Evolutionary conservation across 2,797 vertebrate species (phyloP).

Genomic region (Etheostoma perlongum): DNA sequence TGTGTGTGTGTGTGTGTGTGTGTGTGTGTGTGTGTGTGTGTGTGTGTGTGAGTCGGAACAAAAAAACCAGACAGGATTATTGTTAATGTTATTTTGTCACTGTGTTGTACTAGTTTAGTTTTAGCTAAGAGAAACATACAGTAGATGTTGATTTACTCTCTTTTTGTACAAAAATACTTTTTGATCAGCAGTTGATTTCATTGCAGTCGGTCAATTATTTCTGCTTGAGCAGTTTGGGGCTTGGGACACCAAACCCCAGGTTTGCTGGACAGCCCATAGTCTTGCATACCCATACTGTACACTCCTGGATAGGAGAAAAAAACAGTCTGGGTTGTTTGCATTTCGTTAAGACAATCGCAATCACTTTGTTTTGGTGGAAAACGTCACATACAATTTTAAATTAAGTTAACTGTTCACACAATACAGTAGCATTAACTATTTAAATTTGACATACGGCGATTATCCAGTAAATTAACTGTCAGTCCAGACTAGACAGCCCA

Average conservation of each 20-base stretch:
- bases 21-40: not conserved
- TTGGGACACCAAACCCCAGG: no score
- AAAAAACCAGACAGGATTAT: not conserved
- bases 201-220: not conserved
- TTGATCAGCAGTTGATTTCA: not conserved
- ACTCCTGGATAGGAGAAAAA: no score
- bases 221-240: not conserved
- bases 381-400: no score
- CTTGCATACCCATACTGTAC: no score
- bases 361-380: no score
- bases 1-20: constrained; percentile 11
- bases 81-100: not conserved
- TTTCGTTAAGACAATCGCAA: no score
- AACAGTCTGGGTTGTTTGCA: no score
- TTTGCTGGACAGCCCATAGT: not conserved
- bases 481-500: not conserved
- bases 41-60: not conserved
- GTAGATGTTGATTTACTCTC: not conserved
- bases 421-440: no score
- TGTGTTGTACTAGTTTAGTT: not conserved
- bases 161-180: not conserved
- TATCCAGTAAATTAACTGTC: no score
- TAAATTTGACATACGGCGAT: no score
- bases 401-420: no score
- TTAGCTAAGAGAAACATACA: no score